Evolutionary conservation across 2,113 vertebrate genomes (phyloP).

Genomic region (Thinocorus orbignyianus): DNA sequence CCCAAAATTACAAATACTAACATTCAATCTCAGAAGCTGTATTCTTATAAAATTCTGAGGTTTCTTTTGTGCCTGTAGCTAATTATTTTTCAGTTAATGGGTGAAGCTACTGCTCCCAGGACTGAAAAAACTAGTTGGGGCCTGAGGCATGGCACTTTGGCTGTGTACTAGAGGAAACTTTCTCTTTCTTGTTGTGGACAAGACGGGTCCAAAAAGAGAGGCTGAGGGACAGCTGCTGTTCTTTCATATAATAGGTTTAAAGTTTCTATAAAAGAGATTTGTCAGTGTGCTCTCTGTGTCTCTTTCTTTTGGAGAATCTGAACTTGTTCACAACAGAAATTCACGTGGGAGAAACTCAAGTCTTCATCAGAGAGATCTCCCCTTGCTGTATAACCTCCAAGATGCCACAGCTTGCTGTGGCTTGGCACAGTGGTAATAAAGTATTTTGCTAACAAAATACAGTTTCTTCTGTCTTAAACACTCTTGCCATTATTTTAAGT

Average conservation of each 20-base stretch:
- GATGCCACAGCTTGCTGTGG: background rate
- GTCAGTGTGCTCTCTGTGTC: background rate
- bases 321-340: background rate
- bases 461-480: background rate
- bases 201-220: background rate
- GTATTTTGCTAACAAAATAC: background rate
- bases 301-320: background rate
- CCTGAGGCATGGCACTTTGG: background rate
- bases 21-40: background rate
- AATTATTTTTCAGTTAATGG: background rate
- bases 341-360: background rate
- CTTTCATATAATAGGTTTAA: rapidly evolving
- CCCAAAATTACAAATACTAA: background rate
- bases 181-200: background rate
- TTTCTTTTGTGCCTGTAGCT: background rate
- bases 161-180: background rate
- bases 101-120: background rate
- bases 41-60: background rate
- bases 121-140: background rate
- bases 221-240: background rate
- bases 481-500: background rate
- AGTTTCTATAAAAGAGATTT: background rate
- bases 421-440: background rate
- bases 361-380: background rate
- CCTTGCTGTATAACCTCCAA: background rate